A percentile compares a stretch with the other conserved stretches of the same genome.
Evolutionary conservation across 2,113 vertebrate species (phyloP).

Genomic region (Mola mola): DNA sequence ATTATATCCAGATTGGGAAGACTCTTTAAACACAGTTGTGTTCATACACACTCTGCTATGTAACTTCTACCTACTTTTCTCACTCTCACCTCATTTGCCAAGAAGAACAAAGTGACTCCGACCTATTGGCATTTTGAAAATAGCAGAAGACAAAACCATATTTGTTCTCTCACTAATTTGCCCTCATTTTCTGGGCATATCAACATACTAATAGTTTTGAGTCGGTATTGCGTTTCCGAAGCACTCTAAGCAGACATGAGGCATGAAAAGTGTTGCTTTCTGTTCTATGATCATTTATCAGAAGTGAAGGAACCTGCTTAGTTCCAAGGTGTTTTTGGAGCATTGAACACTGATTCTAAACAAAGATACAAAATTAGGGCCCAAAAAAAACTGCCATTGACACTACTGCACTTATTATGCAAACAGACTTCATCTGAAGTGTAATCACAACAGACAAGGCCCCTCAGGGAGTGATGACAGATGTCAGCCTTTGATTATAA

Average conservation of each 20-base stretch:
- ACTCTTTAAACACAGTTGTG: no score
- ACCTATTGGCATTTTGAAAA: conserved; percentile 72
- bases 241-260: conserved; percentile 4
- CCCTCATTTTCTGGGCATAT: conserved; percentile 24
- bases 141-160: conserved; percentile 26
- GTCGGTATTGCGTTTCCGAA: conserved; percentile 15
- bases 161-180: conserved; percentile 40
- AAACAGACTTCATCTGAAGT: conserved; percentile 64
- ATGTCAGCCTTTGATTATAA: conserved; percentile 80
- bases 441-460: conserved; percentile 78
- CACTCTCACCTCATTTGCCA: conserved; percentile 35
- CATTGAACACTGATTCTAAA: neutral
- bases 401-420: conserved; percentile 62
- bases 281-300: neutral
- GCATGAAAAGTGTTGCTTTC: accelerated
- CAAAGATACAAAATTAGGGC: neutral
- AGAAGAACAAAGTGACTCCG: conserved; percentile 45
- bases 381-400: conserved; percentile 3
- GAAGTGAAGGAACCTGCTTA: neutral
- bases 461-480: conserved; percentile 76
- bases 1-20: no score
- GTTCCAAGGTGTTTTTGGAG: neutral
- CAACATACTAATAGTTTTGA: conserved; percentile 8
- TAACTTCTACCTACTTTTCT: conserved; percentile 1
- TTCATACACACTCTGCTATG: no score